Evolutionary conservation across 1,140 invertebrate species (phyloP).

Genomic region (Sinonovacula constricta): DNA sequence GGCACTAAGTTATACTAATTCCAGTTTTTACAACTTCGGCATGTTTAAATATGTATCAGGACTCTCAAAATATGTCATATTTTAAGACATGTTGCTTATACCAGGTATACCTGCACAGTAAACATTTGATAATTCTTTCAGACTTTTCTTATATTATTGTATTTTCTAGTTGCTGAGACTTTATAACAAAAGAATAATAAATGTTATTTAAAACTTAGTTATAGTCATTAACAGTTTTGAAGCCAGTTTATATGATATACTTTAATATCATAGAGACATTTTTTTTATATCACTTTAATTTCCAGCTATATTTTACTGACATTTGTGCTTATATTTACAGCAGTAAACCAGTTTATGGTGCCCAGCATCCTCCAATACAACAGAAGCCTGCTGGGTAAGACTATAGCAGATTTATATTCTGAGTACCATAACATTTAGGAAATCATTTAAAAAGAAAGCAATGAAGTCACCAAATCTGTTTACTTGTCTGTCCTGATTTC

Average conservation of each 20-base stretch:
- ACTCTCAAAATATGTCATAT: too few species aligned
- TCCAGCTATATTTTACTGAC: background rate
- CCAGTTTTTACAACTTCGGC: too few species aligned
- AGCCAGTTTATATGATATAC: background rate
- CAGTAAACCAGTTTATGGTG: constrained; percentile 78
- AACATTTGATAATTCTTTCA: too few species aligned
- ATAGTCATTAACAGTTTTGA: background rate
- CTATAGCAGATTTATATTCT: too few species aligned
- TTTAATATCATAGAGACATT: background rate
- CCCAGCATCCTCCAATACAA: constrained; percentile 78
- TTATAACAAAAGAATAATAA: background rate
- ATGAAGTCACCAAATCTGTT: background rate
- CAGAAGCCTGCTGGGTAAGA: constrained; percentile 72
- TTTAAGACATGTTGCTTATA: too few species aligned
- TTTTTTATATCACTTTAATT: background rate
- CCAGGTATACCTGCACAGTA: too few species aligned
- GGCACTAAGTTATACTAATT: too few species aligned
- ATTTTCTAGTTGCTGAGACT: background rate
- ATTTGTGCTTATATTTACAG: constrained; percentile 61
- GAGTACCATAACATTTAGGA: too few species aligned
- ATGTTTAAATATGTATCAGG: too few species aligned
- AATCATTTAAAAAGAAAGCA: constrained; percentile 4
- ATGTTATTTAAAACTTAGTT: background rate
- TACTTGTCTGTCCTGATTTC: background rate
- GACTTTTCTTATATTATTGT: background rate